Evolutionary conservation across 1,140 invertebrate genomes (phyloP).

Genomic region (Uloborus diversus): DNA sequence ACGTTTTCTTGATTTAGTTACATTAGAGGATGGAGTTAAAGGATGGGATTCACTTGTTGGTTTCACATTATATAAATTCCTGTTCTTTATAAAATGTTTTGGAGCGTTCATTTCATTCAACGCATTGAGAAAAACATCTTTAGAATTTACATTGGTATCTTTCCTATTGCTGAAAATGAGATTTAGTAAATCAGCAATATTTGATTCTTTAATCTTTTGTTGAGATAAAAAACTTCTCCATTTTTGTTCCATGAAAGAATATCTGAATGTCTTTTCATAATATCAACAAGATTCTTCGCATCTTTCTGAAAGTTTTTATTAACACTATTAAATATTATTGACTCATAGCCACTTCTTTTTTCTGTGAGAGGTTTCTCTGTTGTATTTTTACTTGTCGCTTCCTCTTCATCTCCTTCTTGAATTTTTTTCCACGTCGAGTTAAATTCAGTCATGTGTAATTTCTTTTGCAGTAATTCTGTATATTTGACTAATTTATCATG

Average conservation of each 20-base stretch:
- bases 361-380: neutral
- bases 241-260: neutral
- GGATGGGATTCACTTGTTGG: too few relatives aligned
- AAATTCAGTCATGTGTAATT: too few relatives aligned
- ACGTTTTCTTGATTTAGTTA: too few relatives aligned
- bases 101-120: neutral
- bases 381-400: neutral
- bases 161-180: neutral
- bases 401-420: too few relatives aligned
- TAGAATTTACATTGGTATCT: neutral
- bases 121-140: neutral
- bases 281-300: neutral
- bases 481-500: neutral
- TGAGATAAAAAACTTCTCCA: neutral
- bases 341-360: neutral
- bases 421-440: too few relatives aligned
- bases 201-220: neutral
- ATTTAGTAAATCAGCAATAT: neutral
- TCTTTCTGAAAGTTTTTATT: neutral
- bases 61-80: too few relatives aligned
- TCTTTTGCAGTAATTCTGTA: neutral
- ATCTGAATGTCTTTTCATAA: neutral
- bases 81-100: neutral
- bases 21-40: too few relatives aligned
- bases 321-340: neutral